phyloP scores from a whole-genome alignment of 2,888 invertebrate species.

The Nasonovia ribisnigri region DNA sequence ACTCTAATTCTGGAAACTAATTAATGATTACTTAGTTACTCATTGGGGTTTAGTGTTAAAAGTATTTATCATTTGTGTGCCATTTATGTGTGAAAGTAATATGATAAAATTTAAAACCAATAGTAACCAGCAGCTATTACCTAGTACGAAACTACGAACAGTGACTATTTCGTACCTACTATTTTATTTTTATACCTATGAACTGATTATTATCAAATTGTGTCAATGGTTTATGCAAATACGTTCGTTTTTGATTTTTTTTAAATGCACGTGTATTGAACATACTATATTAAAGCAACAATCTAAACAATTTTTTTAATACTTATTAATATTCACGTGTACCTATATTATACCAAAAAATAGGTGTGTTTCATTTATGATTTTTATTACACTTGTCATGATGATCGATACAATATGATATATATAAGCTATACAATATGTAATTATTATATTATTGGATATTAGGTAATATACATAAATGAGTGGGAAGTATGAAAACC shows the following conservation, averaged over 20 bases:
- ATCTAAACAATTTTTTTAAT: background rate
- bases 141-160: background rate
- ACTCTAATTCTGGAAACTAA: background rate
- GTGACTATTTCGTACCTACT: background rate
- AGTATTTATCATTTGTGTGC: background rate
- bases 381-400: background rate
- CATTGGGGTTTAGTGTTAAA: background rate
- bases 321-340: background rate
- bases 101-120: background rate
- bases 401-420: background rate
- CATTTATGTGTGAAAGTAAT: background rate
- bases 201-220: background rate
- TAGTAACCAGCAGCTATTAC: background rate
- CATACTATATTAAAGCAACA: background rate
- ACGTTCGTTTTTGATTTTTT: background rate
- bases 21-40: background rate
- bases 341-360: background rate
- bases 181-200: background rate
- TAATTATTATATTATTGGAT: background rate
- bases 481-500: constrained; percentile 27
- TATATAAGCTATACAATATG: background rate
- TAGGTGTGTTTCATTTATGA: constrained; percentile 19
- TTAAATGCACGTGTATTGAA: background rate
- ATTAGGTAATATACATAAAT: background rate
- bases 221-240: background rate